phyloP scores from a whole-genome alignment of 2,113 vertebrate species.

The Argyrosomus japonicus region DNA sequence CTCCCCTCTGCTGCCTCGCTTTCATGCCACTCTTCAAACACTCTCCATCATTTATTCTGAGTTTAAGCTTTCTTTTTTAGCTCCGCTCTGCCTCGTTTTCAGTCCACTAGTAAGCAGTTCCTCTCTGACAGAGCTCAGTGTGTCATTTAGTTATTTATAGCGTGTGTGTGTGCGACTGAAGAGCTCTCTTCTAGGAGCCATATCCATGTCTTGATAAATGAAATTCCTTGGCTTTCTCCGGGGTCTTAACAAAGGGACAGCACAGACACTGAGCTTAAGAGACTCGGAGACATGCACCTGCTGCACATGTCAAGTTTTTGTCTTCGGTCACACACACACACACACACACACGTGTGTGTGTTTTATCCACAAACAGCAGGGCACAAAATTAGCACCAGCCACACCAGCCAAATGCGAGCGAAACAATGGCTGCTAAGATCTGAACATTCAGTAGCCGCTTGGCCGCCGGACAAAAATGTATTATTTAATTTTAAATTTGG shows the following conservation, averaged over 20 bases:
- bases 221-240: slow-evolving; percentile 71
- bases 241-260: slow-evolving; percentile 63
- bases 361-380: background rate
- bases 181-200: slow-evolving; percentile 69
- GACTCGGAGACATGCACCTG: slow-evolving; percentile 41
- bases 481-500: too few species aligned
- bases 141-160: slow-evolving; percentile 60
- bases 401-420: too few species aligned
- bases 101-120: background rate
- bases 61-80: background rate
- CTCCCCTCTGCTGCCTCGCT: slow-evolving; percentile 6
- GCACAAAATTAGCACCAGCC: too few species aligned
- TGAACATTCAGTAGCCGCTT: too few species aligned
- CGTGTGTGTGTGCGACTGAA: slow-evolving; percentile 55
- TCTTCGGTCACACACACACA: background rate
- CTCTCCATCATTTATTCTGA: background rate
- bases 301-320: slow-evolving; percentile 4
- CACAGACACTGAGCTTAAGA: slow-evolving; percentile 57
- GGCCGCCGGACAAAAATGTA: too few species aligned
- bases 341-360: too few species aligned
- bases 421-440: too few species aligned
- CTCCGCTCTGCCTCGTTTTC: background rate
- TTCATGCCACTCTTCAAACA: background rate
- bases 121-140: background rate
- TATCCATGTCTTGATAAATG: slow-evolving; percentile 79